Evolutionary conservation across 2,888 invertebrate genomes (phyloP), one percentile per base, ranked within the genome.

Genomic region (Polymixis lichenea): DNA sequence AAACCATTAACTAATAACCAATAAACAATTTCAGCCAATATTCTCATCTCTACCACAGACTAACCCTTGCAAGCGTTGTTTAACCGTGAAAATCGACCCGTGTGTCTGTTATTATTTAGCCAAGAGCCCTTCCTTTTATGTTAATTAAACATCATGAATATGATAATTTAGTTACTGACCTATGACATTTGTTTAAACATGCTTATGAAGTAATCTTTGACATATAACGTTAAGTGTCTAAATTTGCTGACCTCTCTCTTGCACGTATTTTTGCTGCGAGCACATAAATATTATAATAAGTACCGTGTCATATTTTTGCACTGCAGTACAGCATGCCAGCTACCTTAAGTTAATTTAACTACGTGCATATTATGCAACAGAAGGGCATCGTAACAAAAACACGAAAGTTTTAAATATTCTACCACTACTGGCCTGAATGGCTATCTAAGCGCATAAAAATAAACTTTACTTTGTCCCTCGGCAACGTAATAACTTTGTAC

Each of bases 271-370:
- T 32, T 73, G 32, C 51, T 80, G 64, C 64, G 43, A 51, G 32
- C 25, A 43, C 43, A 80, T 73, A 73, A 73, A 80, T 80, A 73
- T 73, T 55, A 62, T 61, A 77, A 64, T 53, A 77, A 64, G 8
- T 43, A 80, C 46, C n/a, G n/a, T n/a, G 51, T 74, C 51, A 80
- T 32, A 73, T 77, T 74, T 77, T 80, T 64, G 1, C 25, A 73
- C 81, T 80, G 81, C 56, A 64, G 55, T 56, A 51, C 51, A 67
- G 43, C 32, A 61, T 56, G 49, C 61, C 62, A 19, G 51, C 17
- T n/a, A 62, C 22, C 15, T 61, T 56, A 46, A n/a, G n/a, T 66
- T 55, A 55, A 55, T 61, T 61, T 25, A 51, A 64, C 51, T 13
- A 72, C 15, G 28, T 64, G 22, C 53, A 66, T 66, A 51, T 51